Evolutionary conservation across 2,888 invertebrate species (phyloP).

Genomic region (Alloscopus bannaensis): DNA sequence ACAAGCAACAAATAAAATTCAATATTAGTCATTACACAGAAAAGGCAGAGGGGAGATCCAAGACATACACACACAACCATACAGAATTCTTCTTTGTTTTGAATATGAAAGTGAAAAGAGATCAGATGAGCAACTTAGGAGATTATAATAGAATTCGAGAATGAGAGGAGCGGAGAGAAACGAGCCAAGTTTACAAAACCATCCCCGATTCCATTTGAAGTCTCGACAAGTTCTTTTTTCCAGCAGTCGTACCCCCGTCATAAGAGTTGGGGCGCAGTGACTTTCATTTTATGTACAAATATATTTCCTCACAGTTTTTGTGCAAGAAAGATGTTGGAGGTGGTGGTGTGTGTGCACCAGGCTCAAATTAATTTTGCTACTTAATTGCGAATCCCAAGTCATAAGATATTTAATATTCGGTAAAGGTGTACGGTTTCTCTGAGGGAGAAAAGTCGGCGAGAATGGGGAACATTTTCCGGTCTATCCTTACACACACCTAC

Average conservation of each 20-base stretch:
- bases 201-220: no score
- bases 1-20: slow-evolving; percentile 63
- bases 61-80: slow-evolving; percentile 29
- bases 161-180: slow-evolving; percentile 14
- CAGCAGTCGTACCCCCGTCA: no score
- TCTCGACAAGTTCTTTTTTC: no score
- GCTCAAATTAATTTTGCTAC: slow-evolving; percentile 73
- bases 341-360: not conserved
- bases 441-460: slow-evolving; percentile 39
- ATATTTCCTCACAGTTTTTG: no score
- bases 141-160: slow-evolving; percentile 56
- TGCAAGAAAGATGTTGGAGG: not conserved
- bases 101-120: slow-evolving; percentile 49
- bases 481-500: slow-evolving; percentile 26
- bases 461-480: slow-evolving; percentile 27
- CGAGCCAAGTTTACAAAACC: not conserved
- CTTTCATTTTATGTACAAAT: no score
- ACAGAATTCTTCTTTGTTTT: slow-evolving; percentile 24
- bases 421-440: slow-evolving; percentile 63
- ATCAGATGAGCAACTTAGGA: slow-evolving; percentile 57
- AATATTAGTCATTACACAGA: slow-evolving; percentile 61
- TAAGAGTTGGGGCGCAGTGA: no score
- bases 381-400: slow-evolving; percentile 73
- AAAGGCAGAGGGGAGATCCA: slow-evolving; percentile 10
- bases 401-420: slow-evolving; percentile 73